Percentiles rank a stretch among this genome's conserved stretches.
phyloP scores from a whole-genome alignment of 1,140 invertebrate genomes.

The Medauroidea extradentata region DNA sequence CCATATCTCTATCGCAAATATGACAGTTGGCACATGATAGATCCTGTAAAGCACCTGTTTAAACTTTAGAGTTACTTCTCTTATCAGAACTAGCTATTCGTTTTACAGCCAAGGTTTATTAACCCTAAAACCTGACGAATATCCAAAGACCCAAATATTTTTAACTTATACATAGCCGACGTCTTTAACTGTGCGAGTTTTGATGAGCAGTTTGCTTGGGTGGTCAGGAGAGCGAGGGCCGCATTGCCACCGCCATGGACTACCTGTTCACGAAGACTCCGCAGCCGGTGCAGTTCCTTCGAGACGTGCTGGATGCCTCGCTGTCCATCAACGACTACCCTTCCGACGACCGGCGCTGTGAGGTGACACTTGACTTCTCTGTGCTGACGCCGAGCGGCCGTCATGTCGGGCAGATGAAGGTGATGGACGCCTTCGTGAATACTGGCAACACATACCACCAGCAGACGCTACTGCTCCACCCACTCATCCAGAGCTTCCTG shows the following conservation, averaged over 20 bases:
- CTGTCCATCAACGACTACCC: constrained; percentile 44
- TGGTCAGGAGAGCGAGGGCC: constrained; percentile 48
- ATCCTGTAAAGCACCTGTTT: too few species aligned
- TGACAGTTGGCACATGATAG: too few species aligned
- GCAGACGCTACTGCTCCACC: constrained; percentile 48
- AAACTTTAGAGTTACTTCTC: too few species aligned
- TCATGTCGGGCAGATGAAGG: constrained; percentile 41
- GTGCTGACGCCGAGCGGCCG: neutral
- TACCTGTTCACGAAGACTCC: constrained; percentile 48
- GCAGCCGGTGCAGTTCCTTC: constrained; percentile 47
- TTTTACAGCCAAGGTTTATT: too few species aligned
- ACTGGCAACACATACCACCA: constrained; percentile 46
- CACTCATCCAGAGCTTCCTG: constrained; percentile 50
- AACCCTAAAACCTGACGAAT: too few species aligned
- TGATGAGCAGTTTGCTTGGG: too few species aligned
- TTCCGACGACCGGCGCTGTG: constrained; percentile 43
- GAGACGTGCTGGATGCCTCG: constrained; percentile 47
- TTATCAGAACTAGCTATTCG: too few species aligned
- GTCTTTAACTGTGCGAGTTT: too few species aligned
- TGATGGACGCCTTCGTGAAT: constrained; percentile 47
- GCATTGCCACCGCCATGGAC: constrained; percentile 42
- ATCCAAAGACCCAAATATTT: too few species aligned
- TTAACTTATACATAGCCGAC: too few species aligned
- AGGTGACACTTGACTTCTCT: constrained; percentile 16
- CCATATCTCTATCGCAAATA: too few species aligned